Evolutionary conservation across 2,888 invertebrate genomes (phyloP), one percentile per base, ranked within the genome.

Genomic region (Drosophila eohydei): DNA sequence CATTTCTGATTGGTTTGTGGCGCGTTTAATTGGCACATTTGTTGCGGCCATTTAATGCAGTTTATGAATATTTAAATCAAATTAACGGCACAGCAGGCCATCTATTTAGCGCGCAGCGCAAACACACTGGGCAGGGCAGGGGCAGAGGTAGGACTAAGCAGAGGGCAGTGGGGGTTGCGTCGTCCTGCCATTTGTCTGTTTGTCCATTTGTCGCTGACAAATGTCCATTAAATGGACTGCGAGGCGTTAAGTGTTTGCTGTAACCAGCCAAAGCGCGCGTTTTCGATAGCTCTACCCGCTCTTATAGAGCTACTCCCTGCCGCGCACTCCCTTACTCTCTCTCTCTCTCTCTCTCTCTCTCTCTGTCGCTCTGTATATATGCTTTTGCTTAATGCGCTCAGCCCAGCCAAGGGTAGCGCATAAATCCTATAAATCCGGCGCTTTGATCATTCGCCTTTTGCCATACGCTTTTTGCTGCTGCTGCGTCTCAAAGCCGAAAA

Each of bases 21-120:
- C 38, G 28, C 76, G 66, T 80, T 88, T 83, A 80, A 76, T 79
- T 88, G 71, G 69, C 73, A 71, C 81, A 87, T 83, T 87, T 83
- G 81, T 83, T 83, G 87, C 67, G 76, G 84, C 73, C 88, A 74
- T 87, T 89, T 75, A 87, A 84, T 89, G 85, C 85, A 88, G 84
- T 89, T 85, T 89, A 85, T 85, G 84, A 89, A 85, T 85, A 88
- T 85, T 85, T 89, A 85, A 89, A 89, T 89, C 88, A 84, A 85
- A 89, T 85, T 85, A 85, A 89, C 82, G 72, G 67, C 57, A 56
- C 81, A 69, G 81, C 75, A 73, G 78, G 75, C 72, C 74, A 75
- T 74, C 74, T 78, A 73, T 74, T 89, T 84, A 89, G 72, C 81
- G 78, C 74, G 62, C 50, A 62, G 50, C 68, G 46, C 71, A 68